phyloP scores from a whole-genome alignment of 2,888 invertebrate species.

The Hydrotaea cyrtoneurina region DNA sequence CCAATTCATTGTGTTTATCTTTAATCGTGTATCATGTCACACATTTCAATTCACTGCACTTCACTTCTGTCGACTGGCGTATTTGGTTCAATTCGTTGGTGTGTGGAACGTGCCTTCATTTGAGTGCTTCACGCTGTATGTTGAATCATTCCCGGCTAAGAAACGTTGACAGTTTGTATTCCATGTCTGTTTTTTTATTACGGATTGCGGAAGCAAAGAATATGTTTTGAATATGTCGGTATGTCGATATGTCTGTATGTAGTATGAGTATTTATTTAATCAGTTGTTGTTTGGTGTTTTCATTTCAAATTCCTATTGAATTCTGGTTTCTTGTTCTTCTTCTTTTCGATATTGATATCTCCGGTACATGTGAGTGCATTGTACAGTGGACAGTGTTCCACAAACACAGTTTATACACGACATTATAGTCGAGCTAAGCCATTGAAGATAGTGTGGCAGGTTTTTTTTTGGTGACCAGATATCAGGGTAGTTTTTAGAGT shows the following conservation, averaged over 20 bases:
- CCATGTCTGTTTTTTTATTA: conserved; percentile 7
- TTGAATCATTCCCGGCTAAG: neutral
- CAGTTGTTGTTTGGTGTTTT: neutral
- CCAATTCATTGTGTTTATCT: neutral
- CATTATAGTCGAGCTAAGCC: too few relatives aligned
- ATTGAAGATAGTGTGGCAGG: too few relatives aligned
- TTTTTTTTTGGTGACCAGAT: too few relatives aligned
- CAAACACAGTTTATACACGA: too few relatives aligned
- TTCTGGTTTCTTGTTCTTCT: neutral
- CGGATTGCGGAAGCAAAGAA: neutral
- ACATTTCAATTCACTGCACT: neutral
- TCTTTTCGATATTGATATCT: neutral
- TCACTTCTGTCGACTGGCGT: neutral
- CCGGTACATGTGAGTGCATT: neutral
- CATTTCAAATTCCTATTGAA: neutral
- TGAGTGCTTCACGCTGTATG: neutral
- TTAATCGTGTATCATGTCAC: neutral
- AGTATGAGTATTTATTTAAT: neutral
- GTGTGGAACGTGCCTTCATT: neutral
- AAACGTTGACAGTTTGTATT: neutral
- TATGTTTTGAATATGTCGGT: neutral
- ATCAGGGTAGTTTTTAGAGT: too few relatives aligned
- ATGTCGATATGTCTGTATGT: neutral
- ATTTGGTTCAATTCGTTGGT: neutral
- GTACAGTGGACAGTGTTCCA: neutral